A percentile compares a stretch with the other conserved stretches of the same genome.
phyloP scores from a whole-genome alignment of 2,797 vertebrate genomes.

The Peromyscus attwateri region DNA sequence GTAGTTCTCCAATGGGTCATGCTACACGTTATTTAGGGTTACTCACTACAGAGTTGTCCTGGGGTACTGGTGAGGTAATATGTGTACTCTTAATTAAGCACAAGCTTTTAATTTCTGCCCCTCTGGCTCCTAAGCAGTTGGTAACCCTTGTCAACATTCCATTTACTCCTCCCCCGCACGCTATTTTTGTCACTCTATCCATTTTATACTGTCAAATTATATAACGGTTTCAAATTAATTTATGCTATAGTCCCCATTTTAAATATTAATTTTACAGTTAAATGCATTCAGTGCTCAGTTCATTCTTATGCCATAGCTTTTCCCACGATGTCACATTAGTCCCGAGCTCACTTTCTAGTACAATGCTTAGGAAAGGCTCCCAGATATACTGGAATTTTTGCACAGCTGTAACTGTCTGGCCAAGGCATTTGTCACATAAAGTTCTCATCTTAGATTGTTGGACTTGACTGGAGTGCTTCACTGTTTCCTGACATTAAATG shows the following conservation, averaged over 20 bases:
- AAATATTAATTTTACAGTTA: conserved; percentile 9
- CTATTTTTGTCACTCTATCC: neutral
- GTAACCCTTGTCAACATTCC: too few species aligned
- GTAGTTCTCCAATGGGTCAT: too few species aligned
- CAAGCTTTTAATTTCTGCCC: neutral
- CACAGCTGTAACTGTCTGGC: neutral
- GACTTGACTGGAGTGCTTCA: conserved; percentile 7
- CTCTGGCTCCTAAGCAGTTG: neutral
- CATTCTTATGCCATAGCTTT: conserved; percentile 34
- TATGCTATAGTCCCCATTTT: neutral
- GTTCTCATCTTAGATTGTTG: neutral
- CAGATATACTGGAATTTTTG: neutral
- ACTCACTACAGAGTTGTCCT: neutral
- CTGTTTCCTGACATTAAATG: neutral
- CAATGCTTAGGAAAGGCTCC: conserved; percentile 3
- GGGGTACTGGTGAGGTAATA: neutral
- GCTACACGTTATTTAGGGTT: neutral
- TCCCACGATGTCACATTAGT: conserved; percentile 17
- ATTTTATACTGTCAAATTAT: neutral
- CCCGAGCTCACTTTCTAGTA: neutral
- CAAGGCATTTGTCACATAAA: conserved; percentile 20
- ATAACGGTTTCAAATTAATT: neutral
- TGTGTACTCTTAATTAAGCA: neutral
- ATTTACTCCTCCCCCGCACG: neutral
- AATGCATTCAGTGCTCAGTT: neutral